These are phyloP conservation scores for Tridacna gigas DNA, from an alignment of 2,888 invertebrate genomes.

Conservation along the genomic window DNA sequence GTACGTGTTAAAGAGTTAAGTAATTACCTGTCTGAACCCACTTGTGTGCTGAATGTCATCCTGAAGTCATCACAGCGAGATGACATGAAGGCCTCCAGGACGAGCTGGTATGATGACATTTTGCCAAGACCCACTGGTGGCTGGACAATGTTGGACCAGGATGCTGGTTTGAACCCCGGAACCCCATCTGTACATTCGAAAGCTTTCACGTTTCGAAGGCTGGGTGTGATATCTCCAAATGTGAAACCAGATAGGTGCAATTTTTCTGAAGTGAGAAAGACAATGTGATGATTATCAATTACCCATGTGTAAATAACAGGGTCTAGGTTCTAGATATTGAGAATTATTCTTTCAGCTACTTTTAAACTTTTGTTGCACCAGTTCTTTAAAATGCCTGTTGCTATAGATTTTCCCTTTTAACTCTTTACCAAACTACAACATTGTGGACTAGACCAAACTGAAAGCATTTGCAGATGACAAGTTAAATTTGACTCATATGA, in stretches of 20 bases:
- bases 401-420: too few relatives aligned
- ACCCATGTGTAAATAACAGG: too few relatives aligned
- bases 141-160: slow-evolving; percentile 79
- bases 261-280: slow-evolving; percentile 83
- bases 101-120: slow-evolving; percentile 84
- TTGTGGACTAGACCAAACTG: too few relatives aligned
- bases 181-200: slow-evolving; percentile 84
- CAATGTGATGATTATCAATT: neutral
- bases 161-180: slow-evolving; percentile 78
- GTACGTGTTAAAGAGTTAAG: too few relatives aligned
- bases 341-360: too few relatives aligned
- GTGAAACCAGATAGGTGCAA: slow-evolving; percentile 86
- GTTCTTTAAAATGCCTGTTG: too few relatives aligned
- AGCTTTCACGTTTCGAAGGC: slow-evolving; percentile 83
- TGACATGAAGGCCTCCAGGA: slow-evolving; percentile 86
- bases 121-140: slow-evolving; percentile 83
- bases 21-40: slow-evolving; percentile 74
- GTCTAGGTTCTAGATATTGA: too few relatives aligned
- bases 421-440: too few relatives aligned
- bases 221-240: slow-evolving; percentile 85
- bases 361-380: too few relatives aligned
- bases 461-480: too few relatives aligned
- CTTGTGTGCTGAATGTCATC: slow-evolving; percentile 86
- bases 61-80: slow-evolving; percentile 86
- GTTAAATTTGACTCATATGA: too few relatives aligned